Conservation (phyloP, 2,888 invertebrate genomes). For the Horisme vitalbata region DNA sequence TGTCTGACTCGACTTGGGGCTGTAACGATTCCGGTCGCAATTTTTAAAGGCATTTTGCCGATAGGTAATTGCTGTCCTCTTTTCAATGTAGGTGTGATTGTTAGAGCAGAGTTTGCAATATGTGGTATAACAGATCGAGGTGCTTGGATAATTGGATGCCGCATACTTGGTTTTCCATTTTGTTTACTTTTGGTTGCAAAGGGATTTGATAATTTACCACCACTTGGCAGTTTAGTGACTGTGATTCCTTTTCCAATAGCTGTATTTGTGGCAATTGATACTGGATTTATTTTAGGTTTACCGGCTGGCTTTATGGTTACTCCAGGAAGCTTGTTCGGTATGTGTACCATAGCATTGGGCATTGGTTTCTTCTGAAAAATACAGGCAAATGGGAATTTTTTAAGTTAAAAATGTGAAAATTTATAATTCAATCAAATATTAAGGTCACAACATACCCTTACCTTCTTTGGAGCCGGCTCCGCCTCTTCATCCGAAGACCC, state of each 20-base stretch:
- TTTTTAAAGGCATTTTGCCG: background rate
- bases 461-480: slow-evolving; percentile 67
- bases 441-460: slow-evolving; percentile 28
- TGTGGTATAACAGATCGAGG: background rate
- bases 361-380: slow-evolving; percentile 58
- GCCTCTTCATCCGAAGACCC: slow-evolving; percentile 75
- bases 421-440: background rate
- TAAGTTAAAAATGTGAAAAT: background rate
- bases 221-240: slow-evolving; percentile 40
- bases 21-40: slow-evolving; percentile 5
- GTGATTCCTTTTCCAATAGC: slow-evolving; percentile 39
- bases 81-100: slow-evolving; percentile 18
- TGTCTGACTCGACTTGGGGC: background rate
- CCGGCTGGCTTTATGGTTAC: slow-evolving; percentile 54
- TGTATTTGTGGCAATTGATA: slow-evolving; percentile 34
- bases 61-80: background rate
- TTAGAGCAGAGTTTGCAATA: background rate
- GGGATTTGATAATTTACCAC: slow-evolving; percentile 36
- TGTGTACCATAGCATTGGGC: slow-evolving; percentile 71
- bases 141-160: slow-evolving; percentile 21
- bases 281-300: slow-evolving; percentile 32
- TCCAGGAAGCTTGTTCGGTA: slow-evolving; percentile 57
- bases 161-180: slow-evolving; percentile 34
- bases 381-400: background rate
- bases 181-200: slow-evolving; percentile 38